A percentile compares a stretch with the other conserved stretches of the same genome.
Evolutionary conservation across 1,140 invertebrate genomes (phyloP).

Genomic region (Drosophila sechellia): DNA sequence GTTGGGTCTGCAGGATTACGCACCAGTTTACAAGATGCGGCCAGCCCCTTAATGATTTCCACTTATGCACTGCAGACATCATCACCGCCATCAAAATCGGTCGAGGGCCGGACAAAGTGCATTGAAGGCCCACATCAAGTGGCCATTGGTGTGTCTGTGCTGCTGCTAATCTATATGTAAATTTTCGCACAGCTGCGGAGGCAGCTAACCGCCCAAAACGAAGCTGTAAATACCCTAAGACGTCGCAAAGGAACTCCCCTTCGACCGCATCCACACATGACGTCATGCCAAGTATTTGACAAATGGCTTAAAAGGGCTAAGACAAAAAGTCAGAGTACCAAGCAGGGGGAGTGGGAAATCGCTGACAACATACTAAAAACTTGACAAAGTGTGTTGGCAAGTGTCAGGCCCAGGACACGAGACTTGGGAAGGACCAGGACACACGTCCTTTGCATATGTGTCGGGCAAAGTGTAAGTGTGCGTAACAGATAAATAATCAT

Average conservation of each 20-base stretch:
- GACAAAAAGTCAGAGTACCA: constrained; percentile 47
- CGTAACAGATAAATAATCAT: constrained; percentile 81
- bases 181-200: constrained; percentile 50
- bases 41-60: constrained; percentile 74
- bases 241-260: not conserved
- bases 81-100: constrained; percentile 30
- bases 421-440: constrained; percentile 19
- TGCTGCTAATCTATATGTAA: constrained; percentile 80
- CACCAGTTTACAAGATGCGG: constrained; percentile 78
- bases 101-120: constrained; percentile 46
- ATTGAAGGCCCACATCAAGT: constrained; percentile 43
- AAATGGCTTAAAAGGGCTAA: constrained; percentile 71
- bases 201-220: constrained; percentile 22
- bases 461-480: constrained; percentile 65
- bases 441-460: constrained; percentile 71
- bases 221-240: constrained; percentile 39
- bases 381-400: constrained; percentile 79
- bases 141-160: constrained; percentile 34
- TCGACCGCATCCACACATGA: constrained; percentile 45
- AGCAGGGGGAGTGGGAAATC: constrained; percentile 6
- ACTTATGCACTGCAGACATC: constrained; percentile 70
- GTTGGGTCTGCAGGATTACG: constrained; percentile 60
- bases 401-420: constrained; percentile 60
- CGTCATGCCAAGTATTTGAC: constrained; percentile 76
- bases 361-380: constrained; percentile 80